Evolutionary conservation across 1,140 invertebrate species (phyloP).

Genomic region (Drosophila bocki): DNA sequence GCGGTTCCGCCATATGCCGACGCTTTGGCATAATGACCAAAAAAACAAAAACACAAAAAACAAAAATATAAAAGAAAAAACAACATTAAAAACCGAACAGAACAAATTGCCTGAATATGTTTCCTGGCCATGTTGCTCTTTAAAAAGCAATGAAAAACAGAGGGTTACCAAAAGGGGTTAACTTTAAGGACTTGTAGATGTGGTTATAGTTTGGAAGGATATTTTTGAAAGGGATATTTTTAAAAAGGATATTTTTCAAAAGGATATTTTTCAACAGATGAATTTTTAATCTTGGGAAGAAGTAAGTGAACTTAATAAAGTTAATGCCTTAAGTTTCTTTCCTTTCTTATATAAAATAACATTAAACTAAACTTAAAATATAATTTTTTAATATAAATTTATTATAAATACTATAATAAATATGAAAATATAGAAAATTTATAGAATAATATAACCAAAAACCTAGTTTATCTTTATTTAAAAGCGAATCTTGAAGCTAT

Average conservation of each 20-base stretch:
- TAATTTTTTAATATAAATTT: no score
- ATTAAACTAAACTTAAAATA: no score
- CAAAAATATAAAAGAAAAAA: neutral
- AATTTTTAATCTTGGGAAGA: no score
- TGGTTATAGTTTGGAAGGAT: neutral
- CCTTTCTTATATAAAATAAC: no score
- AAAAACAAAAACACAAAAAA: neutral
- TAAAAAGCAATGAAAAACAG: conserved; percentile 7
- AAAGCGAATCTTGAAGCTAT: neutral
- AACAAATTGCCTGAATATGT: conserved; percentile 33
- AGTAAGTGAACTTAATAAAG: no score
- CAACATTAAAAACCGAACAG: conserved; percentile 22
- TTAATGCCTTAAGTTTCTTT: no score
- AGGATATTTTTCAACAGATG: neutral
- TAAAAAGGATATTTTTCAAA: neutral
- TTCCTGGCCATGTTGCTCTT: conserved; percentile 5
- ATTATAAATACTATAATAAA: neutral
- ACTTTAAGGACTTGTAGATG: neutral
- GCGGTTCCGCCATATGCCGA: conserved; percentile 11
- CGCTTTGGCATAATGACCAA: conserved; percentile 25
- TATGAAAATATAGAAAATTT: neutral
- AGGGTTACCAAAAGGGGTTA: neutral
- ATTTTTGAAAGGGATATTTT: neutral
- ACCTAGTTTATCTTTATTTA: neutral
- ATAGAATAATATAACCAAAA: neutral